Conservation (phyloP, 2,888 invertebrate species). For the Ophion ellenae region DNA sequence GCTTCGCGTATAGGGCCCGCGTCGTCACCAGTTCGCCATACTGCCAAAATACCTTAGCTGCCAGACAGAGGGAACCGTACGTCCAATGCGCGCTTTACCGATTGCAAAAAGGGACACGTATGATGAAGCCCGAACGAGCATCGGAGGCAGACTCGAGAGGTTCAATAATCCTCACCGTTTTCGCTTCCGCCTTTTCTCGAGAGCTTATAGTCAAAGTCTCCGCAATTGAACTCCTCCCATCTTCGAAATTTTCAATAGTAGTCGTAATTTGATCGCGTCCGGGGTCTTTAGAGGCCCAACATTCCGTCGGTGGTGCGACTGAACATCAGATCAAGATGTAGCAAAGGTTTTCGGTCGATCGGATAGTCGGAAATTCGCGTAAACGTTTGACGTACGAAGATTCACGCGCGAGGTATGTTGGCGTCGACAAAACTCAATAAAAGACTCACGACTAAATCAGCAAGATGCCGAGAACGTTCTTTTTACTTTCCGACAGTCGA, state of each 20-base stretch:
- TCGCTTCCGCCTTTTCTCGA: slow-evolving; percentile 28
- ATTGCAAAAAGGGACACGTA: slow-evolving; percentile 43
- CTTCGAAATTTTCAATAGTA: background rate
- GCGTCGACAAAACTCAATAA: background rate
- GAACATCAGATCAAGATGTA: no score
- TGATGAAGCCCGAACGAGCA: slow-evolving; percentile 17
- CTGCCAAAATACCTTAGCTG: slow-evolving; percentile 50
- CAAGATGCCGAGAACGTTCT: background rate
- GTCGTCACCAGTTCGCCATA: slow-evolving; percentile 22
- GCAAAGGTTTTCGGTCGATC: no score
- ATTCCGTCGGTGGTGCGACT: no score
- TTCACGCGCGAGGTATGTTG: background rate
- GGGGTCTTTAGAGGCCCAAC: no score
- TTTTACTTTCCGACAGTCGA: background rate
- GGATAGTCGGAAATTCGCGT: no score
- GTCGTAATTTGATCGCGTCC: background rate
- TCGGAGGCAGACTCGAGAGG: slow-evolving; percentile 33
- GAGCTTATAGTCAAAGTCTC: background rate
- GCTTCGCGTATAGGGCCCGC: slow-evolving; percentile 29
- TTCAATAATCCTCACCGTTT: background rate
- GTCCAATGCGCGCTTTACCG: slow-evolving; percentile 56
- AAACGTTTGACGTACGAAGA: no score
- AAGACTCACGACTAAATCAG: background rate
- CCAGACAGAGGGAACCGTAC: slow-evolving; percentile 39
- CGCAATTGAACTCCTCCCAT: background rate